Base-by-base conservation (phyloP, 2,888 invertebrate genomes). In the Tortrix viridana region DNA sequence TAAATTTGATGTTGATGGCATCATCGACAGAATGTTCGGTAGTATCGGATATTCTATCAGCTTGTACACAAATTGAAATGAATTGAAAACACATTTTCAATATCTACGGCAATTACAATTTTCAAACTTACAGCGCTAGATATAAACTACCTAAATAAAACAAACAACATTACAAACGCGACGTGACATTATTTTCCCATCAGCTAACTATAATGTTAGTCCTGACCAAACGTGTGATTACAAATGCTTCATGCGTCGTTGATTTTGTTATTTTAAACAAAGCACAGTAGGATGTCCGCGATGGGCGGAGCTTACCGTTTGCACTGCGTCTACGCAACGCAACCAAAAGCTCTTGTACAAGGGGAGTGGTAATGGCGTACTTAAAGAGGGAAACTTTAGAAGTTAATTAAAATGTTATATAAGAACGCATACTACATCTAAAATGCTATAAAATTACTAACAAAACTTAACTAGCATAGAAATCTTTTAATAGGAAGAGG, bases 281-380 rank as follows among this genome's bases (percentile, higher is more conserved):
- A 82, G 77, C 76, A 72, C 68, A 76, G 85, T 81, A 85, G 81
- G 83, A 85, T 80, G 84, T 76, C 79, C 73, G 73, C 68, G 49
- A 74, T 80, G 82, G 87, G 88, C 81, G 88, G 82, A 74, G 86
- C 74, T 66, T 65, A 69, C 67, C 46, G 67, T 60, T 65, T 62
- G 69, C 66, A 53, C 47, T 86, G 86, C 83, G 84, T 79, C 73
- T 67, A 77, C 85, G 82, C 80, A 75, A 77, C 85, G 82, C 80
- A 75, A 67, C 54, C 68, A 71, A 70, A 73, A 69, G 63, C 61
- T 50, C 69, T 54, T 65, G 67, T 63, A 65, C 55, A 43, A 65
- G 68, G 63, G 67, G 75, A 73, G 74, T 74, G 76, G 76, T 76
- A 67, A 65, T 57, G 32, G 32, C 32, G 60, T 65, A 56, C 53